Evolutionary conservation across 2,888 invertebrate species (phyloP), one percentile per base, ranked within the genome.

Genomic region (Pristionchus entomophagus): DNA sequence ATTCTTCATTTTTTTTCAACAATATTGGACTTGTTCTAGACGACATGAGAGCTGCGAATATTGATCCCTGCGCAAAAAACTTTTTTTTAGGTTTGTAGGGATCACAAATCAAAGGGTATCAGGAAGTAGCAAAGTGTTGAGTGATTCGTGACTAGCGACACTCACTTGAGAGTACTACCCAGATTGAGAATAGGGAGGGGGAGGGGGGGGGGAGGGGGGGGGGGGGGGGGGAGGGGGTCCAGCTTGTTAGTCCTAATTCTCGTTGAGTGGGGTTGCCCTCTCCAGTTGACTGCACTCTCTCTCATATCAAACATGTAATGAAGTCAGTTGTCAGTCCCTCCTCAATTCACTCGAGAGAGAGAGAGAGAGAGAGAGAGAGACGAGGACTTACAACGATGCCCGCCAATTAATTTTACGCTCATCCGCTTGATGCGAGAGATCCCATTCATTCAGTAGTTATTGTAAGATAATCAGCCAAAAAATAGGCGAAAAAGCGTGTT

Each of bases 271-370:
- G n/a, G n/a, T n/a, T n/a, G n/a, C n/a, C n/a, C n/a, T n/a, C 69
- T 41, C 41, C n/a, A 32, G n/a, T n/a, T n/a, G n/a, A n/a, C n/a
- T 73, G 41, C 26, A 22, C 73, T 45, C 41, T 73, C 73, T 73
- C 45, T 73, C 73, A 73, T 73, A 73, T 73, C 73, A 73, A 73
- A 41, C 73, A 73, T 73, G 73, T 73, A 73, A 73, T 73, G 73
- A 73, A 73, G 73, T 73, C 73, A 73, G 73, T 73, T 73, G 73
- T 73, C 73, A 73, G 22, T 6, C n/a, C 32, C 14, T 35, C 38
- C 38, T 73, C 73, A 73, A 73, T 73, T 73, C 73, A 73, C 35
- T 65, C 65, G 35, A 35, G 65, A 35, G 35, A 35, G 32, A 14
- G 35, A 65, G 65, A 35, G 65, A 3, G 19, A 32, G n/a, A n/a